Evolutionary conservation across 2,113 vertebrate species (phyloP).

Genomic region (Psephotus haematonotus): DNA sequence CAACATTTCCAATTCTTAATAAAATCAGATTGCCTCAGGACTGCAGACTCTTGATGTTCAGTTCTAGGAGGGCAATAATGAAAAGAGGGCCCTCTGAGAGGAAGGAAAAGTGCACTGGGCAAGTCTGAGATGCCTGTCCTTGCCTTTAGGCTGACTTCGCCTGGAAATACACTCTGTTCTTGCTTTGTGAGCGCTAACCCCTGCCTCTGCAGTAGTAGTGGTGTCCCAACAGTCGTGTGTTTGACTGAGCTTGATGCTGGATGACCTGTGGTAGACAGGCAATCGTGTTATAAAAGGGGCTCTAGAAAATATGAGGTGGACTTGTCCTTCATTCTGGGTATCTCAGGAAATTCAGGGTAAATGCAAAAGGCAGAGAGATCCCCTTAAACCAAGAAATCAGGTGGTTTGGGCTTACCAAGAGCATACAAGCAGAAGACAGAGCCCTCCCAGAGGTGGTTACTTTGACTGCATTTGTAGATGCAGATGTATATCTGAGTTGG

Average conservation of each 20-base stretch:
- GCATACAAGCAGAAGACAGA: neutral
- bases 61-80: neutral
- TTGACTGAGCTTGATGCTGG: neutral
- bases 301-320: neutral
- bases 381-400: neutral
- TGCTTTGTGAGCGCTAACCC: neutral
- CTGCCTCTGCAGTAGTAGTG: neutral
- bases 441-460: neutral
- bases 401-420: neutral
- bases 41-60: neutral
- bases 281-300: neutral
- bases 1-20: slow-evolving; percentile 14
- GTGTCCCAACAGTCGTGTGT: neutral
- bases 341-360: neutral
- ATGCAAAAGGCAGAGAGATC: neutral
- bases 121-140: neutral
- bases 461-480: neutral
- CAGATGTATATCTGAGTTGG: neutral
- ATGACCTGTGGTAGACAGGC: neutral
- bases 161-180: neutral
- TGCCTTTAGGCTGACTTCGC: neutral
- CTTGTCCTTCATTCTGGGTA: neutral
- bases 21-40: neutral
- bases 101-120: neutral
- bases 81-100: neutral